These are phyloP conservation scores for Aphis craccivora DNA, from an alignment of 1,140 invertebrate species.

Conservation along the genomic window DNA sequence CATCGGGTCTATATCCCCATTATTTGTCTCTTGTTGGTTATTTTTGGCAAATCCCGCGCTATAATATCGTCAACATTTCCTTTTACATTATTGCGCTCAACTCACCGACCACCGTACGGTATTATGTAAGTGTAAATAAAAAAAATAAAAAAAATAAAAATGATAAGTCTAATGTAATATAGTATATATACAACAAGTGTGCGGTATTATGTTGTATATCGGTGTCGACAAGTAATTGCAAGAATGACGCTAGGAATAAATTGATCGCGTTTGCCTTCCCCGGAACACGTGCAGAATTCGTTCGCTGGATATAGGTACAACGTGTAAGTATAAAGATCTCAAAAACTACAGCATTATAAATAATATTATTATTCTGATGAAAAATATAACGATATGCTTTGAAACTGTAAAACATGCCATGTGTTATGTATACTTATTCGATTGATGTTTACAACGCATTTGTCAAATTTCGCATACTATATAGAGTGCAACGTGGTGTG, in stretches of 20 bases:
- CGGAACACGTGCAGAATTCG: neutral
- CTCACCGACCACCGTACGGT: neutral
- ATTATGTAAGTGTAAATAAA: neutral
- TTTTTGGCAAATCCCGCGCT: conserved; percentile 23
- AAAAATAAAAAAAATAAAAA: neutral
- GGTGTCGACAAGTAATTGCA: neutral
- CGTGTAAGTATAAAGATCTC: neutral
- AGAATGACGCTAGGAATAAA: neutral
- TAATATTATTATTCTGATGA: neutral
- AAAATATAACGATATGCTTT: neutral
- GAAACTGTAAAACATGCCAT: too few species aligned
- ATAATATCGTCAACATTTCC: neutral
- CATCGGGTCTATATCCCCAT: neutral
- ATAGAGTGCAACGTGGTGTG: too few species aligned
- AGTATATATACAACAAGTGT: neutral
- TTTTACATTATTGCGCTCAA: neutral
- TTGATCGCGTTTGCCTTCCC: neutral
- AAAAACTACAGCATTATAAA: neutral
- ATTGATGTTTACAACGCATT: neutral
- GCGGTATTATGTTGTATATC: neutral
- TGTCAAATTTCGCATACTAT: too few species aligned
- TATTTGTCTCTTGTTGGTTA: conserved; percentile 23
- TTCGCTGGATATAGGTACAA: neutral
- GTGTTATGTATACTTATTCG: too few species aligned
- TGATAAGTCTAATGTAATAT: neutral